phyloP scores from a whole-genome alignment of 64 coral and sea anemone species.

The Montipora efflorescens region DNA sequence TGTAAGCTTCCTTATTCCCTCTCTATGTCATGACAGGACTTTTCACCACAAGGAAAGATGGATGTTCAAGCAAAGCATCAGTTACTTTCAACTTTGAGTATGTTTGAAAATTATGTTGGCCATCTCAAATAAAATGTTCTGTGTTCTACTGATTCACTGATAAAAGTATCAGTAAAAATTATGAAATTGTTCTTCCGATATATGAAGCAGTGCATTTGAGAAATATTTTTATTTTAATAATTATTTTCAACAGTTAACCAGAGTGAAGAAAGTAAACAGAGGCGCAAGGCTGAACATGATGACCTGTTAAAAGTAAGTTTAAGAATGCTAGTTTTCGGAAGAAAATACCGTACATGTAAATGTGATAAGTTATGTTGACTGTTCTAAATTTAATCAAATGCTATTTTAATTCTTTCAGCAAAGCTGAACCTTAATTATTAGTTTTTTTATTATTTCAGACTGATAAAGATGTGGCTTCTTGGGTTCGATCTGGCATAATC shows the following conservation, averaged over 20 bases:
- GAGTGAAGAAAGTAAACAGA: constrained; percentile 53
- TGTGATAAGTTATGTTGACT: too few relatives aligned
- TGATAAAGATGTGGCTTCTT: constrained; percentile 77
- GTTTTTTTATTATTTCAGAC: constrained; percentile 57
- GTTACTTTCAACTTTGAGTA: constrained; percentile 72
- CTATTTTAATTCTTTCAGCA: background rate
- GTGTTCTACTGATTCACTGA: too few relatives aligned
- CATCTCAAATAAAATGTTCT: background rate
- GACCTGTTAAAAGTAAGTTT: constrained; percentile 67
- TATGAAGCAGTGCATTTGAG: too few relatives aligned
- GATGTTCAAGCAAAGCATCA: constrained; percentile 67
- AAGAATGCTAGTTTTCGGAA: background rate
- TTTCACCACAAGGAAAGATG: constrained; percentile 51
- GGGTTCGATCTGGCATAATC: constrained; percentile 74
- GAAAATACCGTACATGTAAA: too few relatives aligned
- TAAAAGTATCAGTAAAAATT: background rate
- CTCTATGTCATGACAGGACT: constrained; percentile 8
- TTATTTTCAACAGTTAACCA: constrained; percentile 49
- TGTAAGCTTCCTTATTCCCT: background rate
- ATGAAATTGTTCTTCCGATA: background rate
- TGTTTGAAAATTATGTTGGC: constrained; percentile 9
- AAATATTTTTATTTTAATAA: too few relatives aligned
- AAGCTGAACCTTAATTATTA: background rate
- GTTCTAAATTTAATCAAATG: background rate
- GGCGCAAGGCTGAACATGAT: constrained; percentile 69